Base-by-base conservation (phyloP, 2,888 invertebrate genomes). In the Unio delphinus region DNA sequence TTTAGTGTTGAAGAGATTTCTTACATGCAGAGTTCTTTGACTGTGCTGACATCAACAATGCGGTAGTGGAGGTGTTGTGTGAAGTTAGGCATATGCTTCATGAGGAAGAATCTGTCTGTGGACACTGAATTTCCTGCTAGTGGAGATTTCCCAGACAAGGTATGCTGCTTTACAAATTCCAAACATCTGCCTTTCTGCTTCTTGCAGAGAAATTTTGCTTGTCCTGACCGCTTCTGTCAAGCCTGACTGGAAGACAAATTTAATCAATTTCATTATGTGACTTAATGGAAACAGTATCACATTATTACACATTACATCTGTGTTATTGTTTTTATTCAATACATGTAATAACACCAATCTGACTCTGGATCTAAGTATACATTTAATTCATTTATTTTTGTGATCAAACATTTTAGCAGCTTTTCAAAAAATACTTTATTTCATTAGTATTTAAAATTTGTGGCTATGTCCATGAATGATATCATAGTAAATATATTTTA, bases 41-140 rank as follows among this genome's bases (percentile, higher is more conserved):
- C 90, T 0, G 95, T 93, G 56, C 95, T 95, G 3, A 98, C 97
- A 91, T 99, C 99, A 75, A 99, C 93, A 61, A 96, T 94, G 82
- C 98, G 93, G 90, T 98, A 97, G 88, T 98, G 97, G 78, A 98
- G 91, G 88, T 96, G 95, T 1, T 92, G 87, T 86, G 94, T 89
- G 8, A 98, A 90, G 61, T 80, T 91, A 0, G 96, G 97, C 95
- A 98, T 96, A 86, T 94, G 93, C 90, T 95, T 94, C 18, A 90
- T 87, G 34, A 99, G 87, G 90, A 98, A 99, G 66, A 94, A 79
- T 75, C 95, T 92, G 89, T 99, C 98, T 92, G 94, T 93, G 83
- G 95, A 95, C 5, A 98, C 92, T 67, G 95, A 93, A 91, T 96
- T 98, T 0, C 98, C 98, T 17, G 94, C 97, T 64, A 98, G 86